Evolutionary conservation across 2,888 invertebrate genomes (phyloP).

Genomic region (Dicyrtomina minuta): DNA sequence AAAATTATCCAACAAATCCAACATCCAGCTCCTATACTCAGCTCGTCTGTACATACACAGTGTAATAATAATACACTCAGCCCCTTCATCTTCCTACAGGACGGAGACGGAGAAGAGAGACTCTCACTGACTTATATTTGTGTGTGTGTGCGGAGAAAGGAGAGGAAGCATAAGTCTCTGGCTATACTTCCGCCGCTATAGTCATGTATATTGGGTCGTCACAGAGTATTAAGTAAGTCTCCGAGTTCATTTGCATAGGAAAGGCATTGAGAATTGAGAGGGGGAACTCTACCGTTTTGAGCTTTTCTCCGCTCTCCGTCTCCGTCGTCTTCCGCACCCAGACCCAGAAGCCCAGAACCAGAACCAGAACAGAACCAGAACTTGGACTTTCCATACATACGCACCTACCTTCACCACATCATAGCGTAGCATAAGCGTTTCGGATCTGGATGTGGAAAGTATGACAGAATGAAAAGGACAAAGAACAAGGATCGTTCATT

Average conservation of each 20-base stretch:
- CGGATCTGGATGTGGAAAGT: neutral
- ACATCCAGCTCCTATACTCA: constrained; percentile 12
- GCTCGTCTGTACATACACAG: neutral
- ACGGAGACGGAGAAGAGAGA: too few species aligned
- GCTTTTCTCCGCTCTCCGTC: neutral
- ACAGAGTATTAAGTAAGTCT: constrained; percentile 39
- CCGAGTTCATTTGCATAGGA: constrained; percentile 36
- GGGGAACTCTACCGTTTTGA: neutral
- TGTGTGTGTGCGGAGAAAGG: too few species aligned
- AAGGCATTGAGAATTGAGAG: constrained; percentile 33
- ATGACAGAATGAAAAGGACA: constrained; percentile 1
- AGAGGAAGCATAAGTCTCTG: too few species aligned
- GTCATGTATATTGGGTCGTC: constrained; percentile 31
- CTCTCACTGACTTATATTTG: neutral
- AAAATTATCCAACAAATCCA: too few species aligned
- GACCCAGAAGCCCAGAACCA: neutral
- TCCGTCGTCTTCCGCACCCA: neutral
- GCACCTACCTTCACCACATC: too few species aligned
- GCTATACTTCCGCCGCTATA: too few species aligned
- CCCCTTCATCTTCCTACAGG: neutral
- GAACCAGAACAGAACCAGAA: neutral
- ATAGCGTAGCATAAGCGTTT: too few species aligned
- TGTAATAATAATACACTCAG: neutral
- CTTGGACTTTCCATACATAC: too few species aligned
- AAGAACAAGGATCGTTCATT: neutral